Evolutionary conservation across 1,140 invertebrate genomes (phyloP).

Genomic region (Hyphantria cunea): DNA sequence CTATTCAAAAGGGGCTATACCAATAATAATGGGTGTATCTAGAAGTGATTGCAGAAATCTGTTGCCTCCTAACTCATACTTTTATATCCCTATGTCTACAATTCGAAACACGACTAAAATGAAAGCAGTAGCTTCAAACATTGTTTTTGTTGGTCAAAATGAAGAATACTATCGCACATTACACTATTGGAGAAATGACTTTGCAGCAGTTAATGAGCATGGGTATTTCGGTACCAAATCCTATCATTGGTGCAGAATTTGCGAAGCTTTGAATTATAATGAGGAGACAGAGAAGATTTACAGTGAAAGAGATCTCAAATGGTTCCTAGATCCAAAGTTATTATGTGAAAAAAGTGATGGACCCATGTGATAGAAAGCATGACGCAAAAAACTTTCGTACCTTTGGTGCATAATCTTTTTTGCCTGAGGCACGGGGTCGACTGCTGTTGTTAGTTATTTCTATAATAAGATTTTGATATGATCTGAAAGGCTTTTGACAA

Average conservation of each 20-base stretch:
- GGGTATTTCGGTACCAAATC: conserved; percentile 85
- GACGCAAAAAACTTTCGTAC: too few relatives aligned
- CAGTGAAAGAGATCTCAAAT: conserved; percentile 22
- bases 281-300: conserved; percentile 74
- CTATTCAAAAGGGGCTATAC: conserved; percentile 85
- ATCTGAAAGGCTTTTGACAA: too few relatives aligned
- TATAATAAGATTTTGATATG: too few relatives aligned
- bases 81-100: conserved; percentile 79
- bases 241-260: conserved; percentile 90
- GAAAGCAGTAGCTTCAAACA: conserved; percentile 81
- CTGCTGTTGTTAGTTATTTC: too few relatives aligned
- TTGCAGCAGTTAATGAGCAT: conserved; percentile 86
- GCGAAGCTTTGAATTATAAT: conserved; percentile 87
- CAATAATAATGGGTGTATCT: conserved; percentile 86
- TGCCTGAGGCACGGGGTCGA: too few relatives aligned
- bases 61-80: conserved; percentile 85
- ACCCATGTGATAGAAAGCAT: too few relatives aligned
- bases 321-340: conserved; percentile 25
- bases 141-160: conserved; percentile 78
- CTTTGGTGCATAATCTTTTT: too few relatives aligned
- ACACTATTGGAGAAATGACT: conserved; percentile 59
- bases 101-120: conserved; percentile 86
- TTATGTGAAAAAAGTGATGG: conserved; percentile 14
- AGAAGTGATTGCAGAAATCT: conserved; percentile 77
- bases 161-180: conserved; percentile 1